Conservation (phyloP, 2,113 vertebrate genomes). For the Bucco capensis region DNA sequence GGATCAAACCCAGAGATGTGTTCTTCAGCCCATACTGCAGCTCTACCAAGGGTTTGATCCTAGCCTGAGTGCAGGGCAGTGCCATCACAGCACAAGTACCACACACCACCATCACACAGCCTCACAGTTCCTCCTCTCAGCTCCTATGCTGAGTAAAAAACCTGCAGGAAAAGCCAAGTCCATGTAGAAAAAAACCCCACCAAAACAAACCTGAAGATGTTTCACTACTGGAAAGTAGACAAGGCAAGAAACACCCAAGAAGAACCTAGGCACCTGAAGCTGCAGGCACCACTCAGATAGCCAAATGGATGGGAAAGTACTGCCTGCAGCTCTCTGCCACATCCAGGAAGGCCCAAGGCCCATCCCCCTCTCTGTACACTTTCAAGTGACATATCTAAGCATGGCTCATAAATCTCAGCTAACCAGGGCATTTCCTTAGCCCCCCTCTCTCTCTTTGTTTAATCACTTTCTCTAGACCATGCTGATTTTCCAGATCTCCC, state of each 20-base stretch:
- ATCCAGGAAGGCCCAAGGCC: not conserved
- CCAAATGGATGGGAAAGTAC: not conserved
- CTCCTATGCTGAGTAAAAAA: not conserved
- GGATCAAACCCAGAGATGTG: not conserved
- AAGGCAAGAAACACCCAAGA: not conserved
- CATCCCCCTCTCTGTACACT: not conserved
- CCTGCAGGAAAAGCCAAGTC: not conserved
- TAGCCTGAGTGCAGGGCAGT: fast-evolving
- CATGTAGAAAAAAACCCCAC: not conserved
- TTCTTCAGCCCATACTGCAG: not conserved
- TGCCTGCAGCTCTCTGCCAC: not conserved
- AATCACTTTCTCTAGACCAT: not conserved
- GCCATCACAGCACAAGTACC: not conserved
- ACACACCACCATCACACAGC: not conserved
- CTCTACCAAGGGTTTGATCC: not conserved
- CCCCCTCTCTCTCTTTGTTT: not conserved
- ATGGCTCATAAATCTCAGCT: constrained; percentile 34
- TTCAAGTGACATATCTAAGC: not conserved
- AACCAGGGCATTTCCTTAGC: constrained; percentile 29
- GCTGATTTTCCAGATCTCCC: not conserved
- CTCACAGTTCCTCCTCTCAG: not conserved
- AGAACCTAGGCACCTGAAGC: not conserved
- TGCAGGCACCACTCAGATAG: not conserved
- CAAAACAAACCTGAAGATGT: not conserved
- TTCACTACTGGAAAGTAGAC: not conserved